phyloP scores from a whole-genome alignment of 2,888 invertebrate species.

The Acrocera orbiculus region DNA sequence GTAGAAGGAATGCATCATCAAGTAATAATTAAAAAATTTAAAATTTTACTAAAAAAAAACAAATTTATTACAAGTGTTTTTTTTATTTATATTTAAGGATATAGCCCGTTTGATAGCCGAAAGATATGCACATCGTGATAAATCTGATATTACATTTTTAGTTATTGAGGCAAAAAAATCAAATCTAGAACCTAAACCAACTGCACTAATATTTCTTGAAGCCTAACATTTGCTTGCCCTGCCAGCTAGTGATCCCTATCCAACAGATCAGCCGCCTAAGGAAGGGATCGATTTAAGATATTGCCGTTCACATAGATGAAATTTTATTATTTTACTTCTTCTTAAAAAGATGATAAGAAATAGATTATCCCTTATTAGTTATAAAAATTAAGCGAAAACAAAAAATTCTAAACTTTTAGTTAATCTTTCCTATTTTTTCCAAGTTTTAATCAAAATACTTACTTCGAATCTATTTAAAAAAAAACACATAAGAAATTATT shows the following conservation, averaged over 20 bases:
- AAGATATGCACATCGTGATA: slow-evolving; percentile 76
- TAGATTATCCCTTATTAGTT: no score
- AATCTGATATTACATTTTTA: slow-evolving; percentile 77
- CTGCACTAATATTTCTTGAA: slow-evolving; percentile 77
- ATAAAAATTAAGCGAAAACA: no score
- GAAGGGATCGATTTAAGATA: slow-evolving; percentile 31
- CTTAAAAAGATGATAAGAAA: no score
- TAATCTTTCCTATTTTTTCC: no score
- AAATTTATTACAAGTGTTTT: not conserved
- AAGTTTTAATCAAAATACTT: no score
- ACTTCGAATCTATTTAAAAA: no score
- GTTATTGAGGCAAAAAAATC: slow-evolving; percentile 86
- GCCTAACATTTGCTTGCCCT: slow-evolving; percentile 83
- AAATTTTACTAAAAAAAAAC: not conserved
- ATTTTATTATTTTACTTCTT: slow-evolving; percentile 3
- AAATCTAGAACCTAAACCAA: slow-evolving; percentile 79
- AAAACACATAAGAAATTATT: no score
- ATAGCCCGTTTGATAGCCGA: slow-evolving; percentile 85
- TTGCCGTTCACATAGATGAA: slow-evolving; percentile 24
- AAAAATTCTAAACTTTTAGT: no score
- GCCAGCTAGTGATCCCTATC: slow-evolving; percentile 49
- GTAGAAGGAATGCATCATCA: slow-evolving; percentile 70
- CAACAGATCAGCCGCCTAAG: slow-evolving; percentile 20
- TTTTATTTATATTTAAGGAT: slow-evolving; percentile 32
- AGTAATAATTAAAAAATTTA: slow-evolving; percentile 15